Conservation (phyloP, 1,140 invertebrate genomes). For the Homarus americanus region DNA sequence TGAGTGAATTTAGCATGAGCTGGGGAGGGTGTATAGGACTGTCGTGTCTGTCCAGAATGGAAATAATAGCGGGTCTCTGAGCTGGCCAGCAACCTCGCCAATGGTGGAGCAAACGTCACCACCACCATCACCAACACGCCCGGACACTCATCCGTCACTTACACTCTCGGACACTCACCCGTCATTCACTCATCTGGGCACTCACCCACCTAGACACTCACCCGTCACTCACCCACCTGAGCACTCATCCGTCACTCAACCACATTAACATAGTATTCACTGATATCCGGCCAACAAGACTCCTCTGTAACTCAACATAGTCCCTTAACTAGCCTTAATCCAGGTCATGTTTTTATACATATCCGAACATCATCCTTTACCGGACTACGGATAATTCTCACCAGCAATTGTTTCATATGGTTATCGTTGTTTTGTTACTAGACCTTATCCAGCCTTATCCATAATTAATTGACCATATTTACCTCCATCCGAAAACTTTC, state of each 20-base stretch:
- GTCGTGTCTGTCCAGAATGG: background rate
- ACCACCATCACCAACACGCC: background rate
- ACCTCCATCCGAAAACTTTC: background rate
- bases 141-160: background rate
- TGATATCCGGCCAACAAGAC: too few relatives aligned
- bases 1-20: slow-evolving; percentile 47
- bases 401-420: too few relatives aligned
- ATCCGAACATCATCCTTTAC: too few relatives aligned
- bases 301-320: too few relatives aligned
- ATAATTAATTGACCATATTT: too few relatives aligned
- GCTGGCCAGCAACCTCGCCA: background rate
- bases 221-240: slow-evolving; percentile 19
- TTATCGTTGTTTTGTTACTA: too few relatives aligned
- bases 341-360: too few relatives aligned
- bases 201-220: too few relatives aligned
- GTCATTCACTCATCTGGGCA: slow-evolving; percentile 5
- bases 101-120: background rate
- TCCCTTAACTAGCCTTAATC: too few relatives aligned
- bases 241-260: slow-evolving; percentile 44
- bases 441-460: too few relatives aligned
- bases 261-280: too few relatives aligned
- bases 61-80: slow-evolving; percentile 41
- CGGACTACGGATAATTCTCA: too few relatives aligned
- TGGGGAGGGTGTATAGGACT: slow-evolving; percentile 36
- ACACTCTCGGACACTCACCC: background rate